Base-by-base conservation (phyloP, 2,888 invertebrate species). In the Reticulitermes lucifugus region DNA sequence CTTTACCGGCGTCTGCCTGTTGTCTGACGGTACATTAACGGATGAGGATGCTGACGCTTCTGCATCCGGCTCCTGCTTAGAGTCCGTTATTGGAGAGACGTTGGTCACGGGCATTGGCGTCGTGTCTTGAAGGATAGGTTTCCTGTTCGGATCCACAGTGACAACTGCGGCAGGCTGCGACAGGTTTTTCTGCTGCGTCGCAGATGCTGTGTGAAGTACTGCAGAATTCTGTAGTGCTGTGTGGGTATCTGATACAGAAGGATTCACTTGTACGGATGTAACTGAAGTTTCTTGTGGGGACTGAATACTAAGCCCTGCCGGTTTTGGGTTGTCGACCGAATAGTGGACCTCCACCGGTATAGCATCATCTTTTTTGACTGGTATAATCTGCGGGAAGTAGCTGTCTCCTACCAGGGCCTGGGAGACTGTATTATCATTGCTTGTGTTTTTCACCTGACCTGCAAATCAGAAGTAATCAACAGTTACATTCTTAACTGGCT, bases 91-190 rank as follows among this genome's bases (percentile, higher is more conserved):
- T 65, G 25, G 4, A 7, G 65, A 65, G 65, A 12, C n/a, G 65
- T 12, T 65, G 10, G 12, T n/a, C 9, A 84, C 77, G 18, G 84
- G 77, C 12, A 35, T 35, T 35, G 84, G 84, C n/a, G 84, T 84
- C 9, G 84, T 84, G 12, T 79, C 79, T 43, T 84, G 84, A 2
- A 84, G 43, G 14, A 84, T 65, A 18, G 84, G 84, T 46, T 79
- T 84, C 22, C 84, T 77, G 29, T 43, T 79, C 65, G 84, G 84
- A 46, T 84, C 79, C 18, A 79, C 79, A 25, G 79, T 55, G 65
- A 14, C 79, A 0, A 79, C 25, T 22, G 21, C 46, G 22, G n/a
- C 14, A n/a, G 18, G 12, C 77, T 29, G 7, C 18, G 75, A 9
- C 35, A 22, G 60, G 7, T 60, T 60, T 60, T 7, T 60, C 21